Evolutionary conservation across 1,140 invertebrate species (phyloP).

Genomic region (Drosophila willistoni): DNA sequence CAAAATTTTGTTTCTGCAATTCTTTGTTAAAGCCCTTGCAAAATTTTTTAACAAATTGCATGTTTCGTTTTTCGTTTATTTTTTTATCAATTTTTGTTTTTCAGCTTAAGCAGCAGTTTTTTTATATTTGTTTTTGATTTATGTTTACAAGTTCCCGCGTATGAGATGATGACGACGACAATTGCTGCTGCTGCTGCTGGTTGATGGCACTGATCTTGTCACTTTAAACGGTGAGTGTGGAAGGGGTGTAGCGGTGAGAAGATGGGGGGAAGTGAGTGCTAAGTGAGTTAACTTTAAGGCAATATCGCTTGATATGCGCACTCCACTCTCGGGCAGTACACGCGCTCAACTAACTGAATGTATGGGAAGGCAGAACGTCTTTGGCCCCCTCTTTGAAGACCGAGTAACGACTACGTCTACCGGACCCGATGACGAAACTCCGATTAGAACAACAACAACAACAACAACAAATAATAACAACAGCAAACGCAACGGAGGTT

Average conservation of each 20-base stretch:
- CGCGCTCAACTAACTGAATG: constrained; percentile 28
- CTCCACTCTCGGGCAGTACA: constrained; percentile 36
- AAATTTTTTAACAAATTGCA: constrained; percentile 73
- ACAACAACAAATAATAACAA: constrained; percentile 3
- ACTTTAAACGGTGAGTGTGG: constrained; percentile 1
- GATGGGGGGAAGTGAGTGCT: background rate
- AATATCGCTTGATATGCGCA: constrained; percentile 35
- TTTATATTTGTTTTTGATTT: constrained; percentile 10
- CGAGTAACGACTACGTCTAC: constrained; percentile 20
- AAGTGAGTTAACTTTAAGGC: constrained; percentile 2
- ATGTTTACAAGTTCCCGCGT: constrained; percentile 1
- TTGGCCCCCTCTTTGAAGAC: constrained; percentile 23
- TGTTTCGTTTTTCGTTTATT: constrained; percentile 16
- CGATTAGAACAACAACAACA: constrained; percentile 41
- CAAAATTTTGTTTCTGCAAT: constrained; percentile 66
- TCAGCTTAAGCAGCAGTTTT: constrained; percentile 20
- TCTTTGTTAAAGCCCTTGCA: constrained; percentile 65
- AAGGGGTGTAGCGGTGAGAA: constrained; percentile 22
- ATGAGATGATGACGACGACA: background rate
- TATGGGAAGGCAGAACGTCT: constrained; percentile 18
- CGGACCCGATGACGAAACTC: constrained; percentile 39
- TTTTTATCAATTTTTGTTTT: constrained; percentile 4
- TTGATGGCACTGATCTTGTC: constrained; percentile 11
- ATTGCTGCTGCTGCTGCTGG: background rate
- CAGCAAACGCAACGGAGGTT: constrained; percentile 24